Percentiles rank a stretch among this genome's conserved stretches.
phyloP scores from a whole-genome alignment of 2,888 invertebrate species.

The Cerceris rybyensis region DNA sequence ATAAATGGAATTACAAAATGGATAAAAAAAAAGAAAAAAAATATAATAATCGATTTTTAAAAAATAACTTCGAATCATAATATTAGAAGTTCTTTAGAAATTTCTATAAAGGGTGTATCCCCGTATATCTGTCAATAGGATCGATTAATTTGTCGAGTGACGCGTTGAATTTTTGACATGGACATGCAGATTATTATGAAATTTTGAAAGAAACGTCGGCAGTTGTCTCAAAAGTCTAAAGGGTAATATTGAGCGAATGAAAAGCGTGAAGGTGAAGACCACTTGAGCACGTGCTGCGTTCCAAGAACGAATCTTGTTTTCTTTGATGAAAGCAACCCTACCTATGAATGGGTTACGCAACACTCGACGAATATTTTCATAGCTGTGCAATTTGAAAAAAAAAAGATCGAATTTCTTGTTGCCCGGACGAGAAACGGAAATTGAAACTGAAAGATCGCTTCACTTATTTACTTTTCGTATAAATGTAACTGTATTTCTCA shows the following conservation, averaged over 20 bases:
- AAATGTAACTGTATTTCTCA: neutral
- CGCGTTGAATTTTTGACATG: too few species aligned
- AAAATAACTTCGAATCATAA: too few species aligned
- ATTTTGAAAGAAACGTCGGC: neutral
- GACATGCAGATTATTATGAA: too few species aligned
- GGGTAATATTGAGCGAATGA: slow-evolving; percentile 15
- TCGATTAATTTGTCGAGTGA: too few species aligned
- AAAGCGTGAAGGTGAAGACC: slow-evolving; percentile 28
- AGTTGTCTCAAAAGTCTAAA: slow-evolving; percentile 19
- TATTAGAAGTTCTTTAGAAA: too few species aligned
- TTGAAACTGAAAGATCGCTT: slow-evolving; percentile 17
- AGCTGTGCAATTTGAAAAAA: slow-evolving; percentile 69
- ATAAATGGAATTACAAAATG: too few species aligned
- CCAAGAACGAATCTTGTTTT: slow-evolving; percentile 63
- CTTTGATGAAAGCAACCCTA: slow-evolving; percentile 35
- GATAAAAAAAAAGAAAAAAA: too few species aligned
- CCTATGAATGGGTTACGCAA: slow-evolving; percentile 68
- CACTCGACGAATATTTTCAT: slow-evolving; percentile 66
- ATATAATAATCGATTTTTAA: too few species aligned
- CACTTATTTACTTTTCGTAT: neutral
- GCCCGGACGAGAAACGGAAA: slow-evolving; percentile 10
- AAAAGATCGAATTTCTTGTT: slow-evolving; percentile 62
- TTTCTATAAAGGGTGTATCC: too few species aligned
- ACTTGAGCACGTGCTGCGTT: slow-evolving; percentile 67
- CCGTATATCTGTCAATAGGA: too few species aligned